Evolutionary conservation across 2,113 vertebrate species (phyloP).

Genomic region (Halichoerus grypus): DNA sequence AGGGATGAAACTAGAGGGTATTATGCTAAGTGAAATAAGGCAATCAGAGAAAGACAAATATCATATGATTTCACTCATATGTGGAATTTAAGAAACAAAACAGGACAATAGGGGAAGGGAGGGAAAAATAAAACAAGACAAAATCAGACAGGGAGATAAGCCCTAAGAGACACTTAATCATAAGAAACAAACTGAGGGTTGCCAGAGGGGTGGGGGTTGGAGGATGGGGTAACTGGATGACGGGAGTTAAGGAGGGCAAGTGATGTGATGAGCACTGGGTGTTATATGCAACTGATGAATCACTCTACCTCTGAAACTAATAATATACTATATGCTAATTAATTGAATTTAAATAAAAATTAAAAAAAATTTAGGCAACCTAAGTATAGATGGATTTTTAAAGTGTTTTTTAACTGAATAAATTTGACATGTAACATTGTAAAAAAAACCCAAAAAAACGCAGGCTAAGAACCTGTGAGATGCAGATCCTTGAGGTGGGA

Average conservation of each 20-base stretch:
- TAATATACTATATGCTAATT: neutral
- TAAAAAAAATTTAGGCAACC: neutral
- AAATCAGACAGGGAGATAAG: neutral
- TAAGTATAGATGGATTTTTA: neutral
- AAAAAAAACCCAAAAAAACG: neutral
- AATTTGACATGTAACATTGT: neutral
- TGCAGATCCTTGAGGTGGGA: neutral
- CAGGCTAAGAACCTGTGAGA: neutral
- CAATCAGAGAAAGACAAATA: neutral
- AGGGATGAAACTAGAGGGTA: neutral
- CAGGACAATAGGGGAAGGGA: neutral
- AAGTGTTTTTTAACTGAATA: neutral
- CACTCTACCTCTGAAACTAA: neutral
- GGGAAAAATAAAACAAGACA: neutral
- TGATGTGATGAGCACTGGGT: neutral
- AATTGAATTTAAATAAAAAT: neutral
- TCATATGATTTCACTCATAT: neutral
- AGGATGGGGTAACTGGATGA: neutral
- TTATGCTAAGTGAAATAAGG: neutral
- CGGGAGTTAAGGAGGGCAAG: neutral
- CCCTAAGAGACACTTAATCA: neutral
- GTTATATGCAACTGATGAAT: neutral
- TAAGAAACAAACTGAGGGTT: neutral
- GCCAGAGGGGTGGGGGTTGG: neutral
- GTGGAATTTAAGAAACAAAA: neutral